phyloP scores from a whole-genome alignment of 1,140 invertebrate genomes.

The Penaeus chinensis region DNA sequence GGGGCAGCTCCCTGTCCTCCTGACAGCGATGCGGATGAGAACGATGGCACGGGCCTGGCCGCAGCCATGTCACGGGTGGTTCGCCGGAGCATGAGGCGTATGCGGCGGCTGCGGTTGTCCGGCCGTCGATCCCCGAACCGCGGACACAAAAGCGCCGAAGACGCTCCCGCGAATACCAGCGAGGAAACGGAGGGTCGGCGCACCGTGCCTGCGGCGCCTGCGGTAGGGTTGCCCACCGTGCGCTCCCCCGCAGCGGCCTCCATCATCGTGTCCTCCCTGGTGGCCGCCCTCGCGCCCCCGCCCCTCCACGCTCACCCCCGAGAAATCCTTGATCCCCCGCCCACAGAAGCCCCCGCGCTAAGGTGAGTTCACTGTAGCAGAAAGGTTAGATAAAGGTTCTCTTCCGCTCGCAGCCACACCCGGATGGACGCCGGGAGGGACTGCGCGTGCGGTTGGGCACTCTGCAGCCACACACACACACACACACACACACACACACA shows the following conservation, averaged over 20 bases:
- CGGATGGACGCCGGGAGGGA: too few relatives aligned
- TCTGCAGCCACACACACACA: too few relatives aligned
- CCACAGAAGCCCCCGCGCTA: neutral
- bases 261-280: slow-evolving; percentile 49
- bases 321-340: slow-evolving; percentile 29
- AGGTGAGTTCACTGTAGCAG: too few relatives aligned
- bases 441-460: too few relatives aligned
- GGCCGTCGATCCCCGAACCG: slow-evolving; percentile 21
- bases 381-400: too few relatives aligned
- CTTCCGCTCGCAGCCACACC: too few relatives aligned
- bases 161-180: neutral
- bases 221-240: slow-evolving; percentile 32
- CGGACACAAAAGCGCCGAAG: neutral
- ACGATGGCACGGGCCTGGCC: slow-evolving; percentile 2
- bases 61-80: slow-evolving; percentile 39
- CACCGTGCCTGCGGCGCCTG: slow-evolving; percentile 17
- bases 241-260: slow-evolving; percentile 41
- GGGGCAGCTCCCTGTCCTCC: neutral
- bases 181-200: slow-evolving; percentile 43
- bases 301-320: slow-evolving; percentile 21
- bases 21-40: slow-evolving; percentile 5
- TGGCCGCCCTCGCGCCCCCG: slow-evolving; percentile 41
- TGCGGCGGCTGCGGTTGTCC: slow-evolving; percentile 41
- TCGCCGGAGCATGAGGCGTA: slow-evolving; percentile 43
- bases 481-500: too few relatives aligned